Percentiles rank a stretch among this genome's conserved stretches.
phyloP scores from a whole-genome alignment of 2,888 invertebrate species.

The Drosophila pseudotakahashii region DNA sequence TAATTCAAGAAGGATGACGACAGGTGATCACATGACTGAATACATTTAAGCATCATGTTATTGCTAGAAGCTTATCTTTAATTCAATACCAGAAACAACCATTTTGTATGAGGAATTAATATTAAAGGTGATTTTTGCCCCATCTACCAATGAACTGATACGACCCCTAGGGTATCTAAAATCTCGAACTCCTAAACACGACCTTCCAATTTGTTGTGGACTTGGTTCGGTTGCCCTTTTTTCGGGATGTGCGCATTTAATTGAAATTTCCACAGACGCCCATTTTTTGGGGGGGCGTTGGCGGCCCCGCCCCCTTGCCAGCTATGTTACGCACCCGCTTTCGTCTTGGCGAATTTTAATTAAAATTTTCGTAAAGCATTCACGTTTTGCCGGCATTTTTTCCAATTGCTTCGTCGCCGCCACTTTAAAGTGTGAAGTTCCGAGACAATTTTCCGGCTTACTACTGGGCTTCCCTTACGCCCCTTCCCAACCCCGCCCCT shows the following conservation, averaged over 20 bases:
- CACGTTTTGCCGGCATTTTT: conserved; percentile 50
- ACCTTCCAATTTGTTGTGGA: conserved; percentile 38
- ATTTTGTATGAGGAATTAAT: too few relatives aligned
- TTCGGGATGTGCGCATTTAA: conserved; percentile 76
- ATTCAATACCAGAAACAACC: too few relatives aligned
- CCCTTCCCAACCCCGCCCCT: conserved; percentile 10
- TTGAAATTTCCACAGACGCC: conserved; percentile 74
- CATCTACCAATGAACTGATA: not conserved
- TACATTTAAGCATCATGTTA: not conserved
- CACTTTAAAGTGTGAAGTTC: conserved; percentile 70
- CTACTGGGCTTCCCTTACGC: conserved; percentile 12
- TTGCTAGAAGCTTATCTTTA: not conserved
- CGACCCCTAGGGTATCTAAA: conserved; percentile 1
- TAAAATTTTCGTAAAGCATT: conserved; percentile 70
- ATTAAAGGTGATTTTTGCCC: too few relatives aligned
- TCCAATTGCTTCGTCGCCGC: conserved; percentile 33
- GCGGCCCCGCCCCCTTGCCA: conserved; percentile 35
- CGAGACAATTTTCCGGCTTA: conserved; percentile 61
- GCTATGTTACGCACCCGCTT: conserved; percentile 61
- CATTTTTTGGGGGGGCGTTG: conserved; percentile 34
- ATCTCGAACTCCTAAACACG: conserved; percentile 5
- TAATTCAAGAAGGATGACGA: too few relatives aligned
- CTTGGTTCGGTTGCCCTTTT: conserved; percentile 55
- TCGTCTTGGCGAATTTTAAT: conserved; percentile 68
- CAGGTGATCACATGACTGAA: not conserved